Base-by-base conservation (phyloP, 2,888 invertebrate species). In the Endomychus coccineus region DNA sequence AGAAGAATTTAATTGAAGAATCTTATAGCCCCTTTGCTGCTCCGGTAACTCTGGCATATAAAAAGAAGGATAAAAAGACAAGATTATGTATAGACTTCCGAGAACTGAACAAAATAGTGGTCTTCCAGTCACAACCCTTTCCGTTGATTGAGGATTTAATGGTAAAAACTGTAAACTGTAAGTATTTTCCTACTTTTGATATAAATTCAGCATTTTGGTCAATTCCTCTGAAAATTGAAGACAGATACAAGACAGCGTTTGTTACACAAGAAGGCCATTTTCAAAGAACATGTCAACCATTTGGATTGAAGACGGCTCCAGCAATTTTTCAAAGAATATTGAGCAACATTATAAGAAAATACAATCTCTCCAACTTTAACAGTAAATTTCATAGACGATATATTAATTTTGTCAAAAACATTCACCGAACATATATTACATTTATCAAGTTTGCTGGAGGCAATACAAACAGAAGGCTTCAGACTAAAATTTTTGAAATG, bases 151-250 rank as follows among this genome's bases (percentile, higher is more conserved):
- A 56, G 9, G 58, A 59, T 30, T 34, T 60, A 34, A 47, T 59
- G 34, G 24, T 48, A 27, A 56, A 54, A 34, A 55, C 56, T 3
- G 45, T 47, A 43, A 52, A 59, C 33, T 61, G 56, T 29, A 52
- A 52, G 27, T 58, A 42, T 43, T 61, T 55, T 34, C 36, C 56
- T 10, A 56, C 50, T 3, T 21, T 61, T 0, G 60, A 61, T 27
- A 53, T 60, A 34, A 61, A 61, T 38, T 58, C 57, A 5, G 61
- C 58, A 17, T 63, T 63, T 44, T 62, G 61, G 58, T 56, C 57
- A 10, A 60, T 61, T 4, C 57, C 58, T 2, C 29, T 58, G 27
- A 33, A 44, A 39, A 43, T 56, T 19, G 35, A 48, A 48, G 58
- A 60, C 27, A 49, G 51, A 48, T 15, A 52, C 15, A 62, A 61